A percentile compares a stretch with the other conserved stretches of the same genome.
Evolutionary conservation across 2,797 vertebrate genomes (phyloP).

Genomic region (Oryzias dopingdopingensis): DNA sequence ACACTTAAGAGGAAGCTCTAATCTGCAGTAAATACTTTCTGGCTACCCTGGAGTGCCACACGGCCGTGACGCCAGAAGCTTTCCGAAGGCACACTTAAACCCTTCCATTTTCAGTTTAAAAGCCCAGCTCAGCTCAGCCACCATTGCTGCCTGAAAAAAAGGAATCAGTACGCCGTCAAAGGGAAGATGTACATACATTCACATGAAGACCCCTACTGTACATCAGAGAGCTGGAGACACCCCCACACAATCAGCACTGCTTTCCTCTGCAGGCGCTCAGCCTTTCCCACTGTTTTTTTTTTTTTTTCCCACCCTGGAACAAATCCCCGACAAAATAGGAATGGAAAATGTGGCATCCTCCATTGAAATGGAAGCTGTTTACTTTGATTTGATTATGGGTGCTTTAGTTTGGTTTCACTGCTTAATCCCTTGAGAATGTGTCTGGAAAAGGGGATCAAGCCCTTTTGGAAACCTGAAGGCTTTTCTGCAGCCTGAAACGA

Average conservation of each 20-base stretch:
- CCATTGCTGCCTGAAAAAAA: conserved; percentile 40
- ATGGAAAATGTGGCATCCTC: conserved; percentile 68
- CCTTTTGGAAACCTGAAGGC: conserved; percentile 76
- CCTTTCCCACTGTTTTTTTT: conserved; percentile 47
- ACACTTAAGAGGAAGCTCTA: conserved; percentile 70
- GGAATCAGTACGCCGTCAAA: conserved; percentile 47
- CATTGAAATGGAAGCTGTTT: conserved; percentile 74
- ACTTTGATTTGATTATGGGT: conserved; percentile 82
- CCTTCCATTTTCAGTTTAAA: conserved; percentile 66
- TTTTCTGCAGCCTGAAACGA: conserved; percentile 62
- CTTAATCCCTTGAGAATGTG: conserved; percentile 80
- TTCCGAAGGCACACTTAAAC: conserved; percentile 73
- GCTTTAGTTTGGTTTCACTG: conserved; percentile 74
- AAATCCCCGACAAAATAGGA: conserved; percentile 71
- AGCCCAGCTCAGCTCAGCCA: conserved; percentile 50
- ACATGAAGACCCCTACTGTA: conserved; percentile 27
- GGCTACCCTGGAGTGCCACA: conserved; percentile 64
- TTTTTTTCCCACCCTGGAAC: conserved; percentile 48
- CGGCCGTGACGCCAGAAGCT: conserved; percentile 55
- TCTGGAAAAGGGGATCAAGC: conserved; percentile 82
- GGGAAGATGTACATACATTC: conserved; percentile 47
- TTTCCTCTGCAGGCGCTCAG: conserved; percentile 40
- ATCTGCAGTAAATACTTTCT: conserved; percentile 76
- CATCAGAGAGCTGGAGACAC: conserved; percentile 15
- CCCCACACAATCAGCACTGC: conserved; percentile 18